Evolutionary conservation across 2,888 invertebrate species (phyloP).

Genomic region (Mesorhabditis spiculigera): DNA sequence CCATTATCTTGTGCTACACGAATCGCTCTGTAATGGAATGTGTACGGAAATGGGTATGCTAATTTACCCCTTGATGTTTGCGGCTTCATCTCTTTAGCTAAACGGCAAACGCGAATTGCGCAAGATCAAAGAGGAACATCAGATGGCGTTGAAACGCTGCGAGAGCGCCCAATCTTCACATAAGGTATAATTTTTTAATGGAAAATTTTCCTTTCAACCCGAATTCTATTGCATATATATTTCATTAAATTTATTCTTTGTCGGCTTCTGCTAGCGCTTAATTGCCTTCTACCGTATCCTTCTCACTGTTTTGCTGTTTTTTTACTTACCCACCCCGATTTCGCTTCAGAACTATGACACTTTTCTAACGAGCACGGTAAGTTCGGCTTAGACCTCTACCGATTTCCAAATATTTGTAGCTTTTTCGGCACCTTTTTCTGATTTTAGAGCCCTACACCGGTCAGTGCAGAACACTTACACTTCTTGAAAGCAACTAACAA

Average conservation of each 20-base stretch:
- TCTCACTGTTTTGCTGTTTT: too few relatives aligned
- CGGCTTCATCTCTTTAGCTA: neutral
- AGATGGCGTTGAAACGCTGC: neutral
- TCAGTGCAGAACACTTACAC: too few relatives aligned
- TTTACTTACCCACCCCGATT: neutral
- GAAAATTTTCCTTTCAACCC: too few relatives aligned
- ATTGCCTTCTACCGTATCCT: too few relatives aligned
- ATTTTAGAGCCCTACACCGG: too few relatives aligned
- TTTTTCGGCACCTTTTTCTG: too few relatives aligned
- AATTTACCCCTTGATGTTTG: neutral
- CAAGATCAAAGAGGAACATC: neutral
- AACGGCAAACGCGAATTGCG: neutral
- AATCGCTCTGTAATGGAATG: slow-evolving; percentile 41
- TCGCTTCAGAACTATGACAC: slow-evolving; percentile 1
- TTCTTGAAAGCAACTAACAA: too few relatives aligned
- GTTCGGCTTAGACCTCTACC: too few relatives aligned
- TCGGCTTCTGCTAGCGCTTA: too few relatives aligned
- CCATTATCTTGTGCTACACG: slow-evolving; percentile 50
- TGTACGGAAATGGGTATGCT: slow-evolving; percentile 19
- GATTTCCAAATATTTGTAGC: too few relatives aligned
- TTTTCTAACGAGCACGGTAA: neutral
- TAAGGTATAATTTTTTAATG: neutral
- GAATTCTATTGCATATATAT: too few relatives aligned
- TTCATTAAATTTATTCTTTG: too few relatives aligned
- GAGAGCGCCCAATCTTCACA: neutral